Conservation (phyloP, 1,140 invertebrate species). For the Temnothorax nylanderi region DNA sequence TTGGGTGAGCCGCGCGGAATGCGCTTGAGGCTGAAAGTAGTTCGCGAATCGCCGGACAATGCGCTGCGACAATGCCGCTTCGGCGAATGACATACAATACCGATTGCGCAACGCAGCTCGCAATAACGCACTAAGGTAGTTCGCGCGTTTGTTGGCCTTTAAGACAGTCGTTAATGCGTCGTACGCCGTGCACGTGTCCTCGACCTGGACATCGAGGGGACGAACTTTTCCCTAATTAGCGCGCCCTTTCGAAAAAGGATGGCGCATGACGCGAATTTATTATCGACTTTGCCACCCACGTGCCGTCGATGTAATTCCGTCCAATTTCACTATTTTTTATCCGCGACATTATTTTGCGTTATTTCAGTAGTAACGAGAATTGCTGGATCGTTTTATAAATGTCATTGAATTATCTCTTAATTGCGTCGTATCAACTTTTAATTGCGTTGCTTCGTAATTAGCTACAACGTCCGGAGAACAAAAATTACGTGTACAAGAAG, state of each 20-base stretch:
- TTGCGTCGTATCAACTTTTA: neutral
- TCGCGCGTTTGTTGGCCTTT: neutral
- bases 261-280: conserved; percentile 14
- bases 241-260: conserved; percentile 36
- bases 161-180: neutral
- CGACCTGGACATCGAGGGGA: conserved; percentile 16
- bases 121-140: neutral
- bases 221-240: conserved; percentile 55
- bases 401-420: neutral
- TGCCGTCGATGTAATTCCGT: conserved; percentile 51
- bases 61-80: neutral
- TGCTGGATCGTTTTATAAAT: neutral
- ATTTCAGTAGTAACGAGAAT: neutral
- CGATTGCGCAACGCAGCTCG: neutral
- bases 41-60: neutral
- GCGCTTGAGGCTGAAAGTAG: neutral
- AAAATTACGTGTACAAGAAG: neutral
- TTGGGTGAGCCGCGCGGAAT: conserved; percentile 21
- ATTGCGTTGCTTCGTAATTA: neutral
- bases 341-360: neutral
- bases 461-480: neutral
- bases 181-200: conserved; percentile 41
- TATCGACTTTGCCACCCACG: conserved; percentile 13
- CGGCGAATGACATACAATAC: neutral
- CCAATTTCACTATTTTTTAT: conserved; percentile 44